Evolutionary conservation across 2,888 invertebrate genomes (phyloP).

Genomic region (Orthosia incerta): DNA sequence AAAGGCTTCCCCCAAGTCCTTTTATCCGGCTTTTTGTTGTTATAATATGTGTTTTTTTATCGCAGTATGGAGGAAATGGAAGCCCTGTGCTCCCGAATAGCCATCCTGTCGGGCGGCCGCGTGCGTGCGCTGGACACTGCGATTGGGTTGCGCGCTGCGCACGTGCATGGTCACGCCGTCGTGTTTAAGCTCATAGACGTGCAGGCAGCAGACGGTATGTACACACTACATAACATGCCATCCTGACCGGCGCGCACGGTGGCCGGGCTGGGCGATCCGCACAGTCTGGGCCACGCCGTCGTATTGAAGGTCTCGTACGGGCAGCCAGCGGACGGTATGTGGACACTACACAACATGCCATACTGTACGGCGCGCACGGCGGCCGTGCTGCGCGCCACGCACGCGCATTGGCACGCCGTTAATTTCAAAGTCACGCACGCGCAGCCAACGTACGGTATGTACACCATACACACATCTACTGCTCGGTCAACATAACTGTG

Average conservation of each 20-base stretch:
- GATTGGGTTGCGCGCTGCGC: slow-evolving; percentile 93
- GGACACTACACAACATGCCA: not conserved
- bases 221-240: no score
- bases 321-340: not conserved
- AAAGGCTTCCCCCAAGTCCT: no score
- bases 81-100: slow-evolving; percentile 94
- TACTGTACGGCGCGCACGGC: slow-evolving; percentile 79
- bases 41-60: not conserved
- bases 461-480: no score
- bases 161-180: slow-evolving; percentile 92
- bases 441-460: not conserved
- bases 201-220: slow-evolving; percentile 56
- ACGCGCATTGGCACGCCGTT: slow-evolving; percentile 92
- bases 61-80: slow-evolving; percentile 97
- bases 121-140: slow-evolving; percentile 94
- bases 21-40: not conserved
- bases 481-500: no score
- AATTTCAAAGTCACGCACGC: slow-evolving; percentile 69
- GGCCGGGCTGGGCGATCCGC: no score
- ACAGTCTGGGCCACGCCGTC: no score
- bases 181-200: slow-evolving; percentile 73
- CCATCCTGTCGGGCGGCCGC: slow-evolving; percentile 94
- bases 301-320: not conserved
- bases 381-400: slow-evolving; percentile 93
- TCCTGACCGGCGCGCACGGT: no score